Evolutionary conservation across 2,888 invertebrate genomes (phyloP).

Genomic region (Limnephilus lunatus): DNA sequence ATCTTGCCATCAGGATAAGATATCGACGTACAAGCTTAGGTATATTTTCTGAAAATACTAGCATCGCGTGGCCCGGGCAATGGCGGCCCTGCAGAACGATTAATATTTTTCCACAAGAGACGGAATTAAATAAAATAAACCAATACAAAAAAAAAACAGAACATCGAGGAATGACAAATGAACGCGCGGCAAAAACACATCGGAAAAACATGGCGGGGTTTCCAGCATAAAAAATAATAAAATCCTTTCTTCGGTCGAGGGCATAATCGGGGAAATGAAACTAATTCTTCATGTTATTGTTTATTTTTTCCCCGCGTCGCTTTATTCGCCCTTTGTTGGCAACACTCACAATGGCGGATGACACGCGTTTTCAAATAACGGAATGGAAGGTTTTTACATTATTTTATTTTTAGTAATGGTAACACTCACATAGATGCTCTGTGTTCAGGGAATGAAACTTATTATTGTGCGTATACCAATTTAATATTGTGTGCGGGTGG

Average conservation of each 20-base stretch:
- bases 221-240: constrained; percentile 63
- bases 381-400: constrained; percentile 48
- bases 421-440: neutral
- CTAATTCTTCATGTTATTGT: constrained; percentile 65
- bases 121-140: constrained; percentile 27
- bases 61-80: too few species aligned
- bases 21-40: too few species aligned
- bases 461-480: neutral
- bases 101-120: neutral
- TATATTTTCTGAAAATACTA: too few species aligned
- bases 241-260: constrained; percentile 56
- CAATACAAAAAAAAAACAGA: constrained; percentile 5
- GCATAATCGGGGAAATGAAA: constrained; percentile 63
- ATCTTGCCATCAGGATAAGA: too few species aligned
- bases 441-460: neutral
- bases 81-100: constrained; percentile 14
- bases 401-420: neutral
- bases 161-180: constrained; percentile 62
- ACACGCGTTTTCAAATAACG: constrained; percentile 63
- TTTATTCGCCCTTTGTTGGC: constrained; percentile 50
- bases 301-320: constrained; percentile 56
- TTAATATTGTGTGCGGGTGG: neutral
- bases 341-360: constrained; percentile 60
- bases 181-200: constrained; percentile 59
- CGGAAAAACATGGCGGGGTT: constrained; percentile 63